Conservation (phyloP, 2,797 vertebrate species). For the Gorsachius magnificus region DNA sequence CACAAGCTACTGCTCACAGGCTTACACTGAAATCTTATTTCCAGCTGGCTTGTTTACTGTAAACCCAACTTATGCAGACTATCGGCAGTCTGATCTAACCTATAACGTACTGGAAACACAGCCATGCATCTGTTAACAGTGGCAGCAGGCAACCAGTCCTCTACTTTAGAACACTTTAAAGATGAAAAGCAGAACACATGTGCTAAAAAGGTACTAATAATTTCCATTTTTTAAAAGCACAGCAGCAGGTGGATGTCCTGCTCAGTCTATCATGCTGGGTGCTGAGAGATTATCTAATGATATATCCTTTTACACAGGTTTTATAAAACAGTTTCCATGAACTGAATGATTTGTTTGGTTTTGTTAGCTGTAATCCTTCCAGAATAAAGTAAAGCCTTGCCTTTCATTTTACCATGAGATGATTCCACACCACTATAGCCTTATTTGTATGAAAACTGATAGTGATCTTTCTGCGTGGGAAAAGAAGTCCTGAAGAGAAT, state of each 20-base stretch:
- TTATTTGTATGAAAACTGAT: not conserved
- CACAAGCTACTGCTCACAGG: rapidly evolving
- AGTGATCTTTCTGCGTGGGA: not conserved
- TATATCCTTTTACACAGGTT: not conserved
- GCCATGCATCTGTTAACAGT: not conserved
- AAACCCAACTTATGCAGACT: not conserved
- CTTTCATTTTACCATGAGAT: not conserved
- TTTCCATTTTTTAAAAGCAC: not conserved
- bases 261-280: not conserved
- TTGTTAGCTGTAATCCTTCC: not conserved
- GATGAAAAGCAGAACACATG: not conserved
- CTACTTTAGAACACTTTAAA: not conserved
- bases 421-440: not conserved
- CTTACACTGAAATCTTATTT: not conserved
- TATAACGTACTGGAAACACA: not conserved
- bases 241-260: not conserved
- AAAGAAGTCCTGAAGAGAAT: not conserved
- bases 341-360: not conserved
- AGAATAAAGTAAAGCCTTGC: not conserved
- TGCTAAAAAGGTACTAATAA: not conserved
- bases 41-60: not conserved
- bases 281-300: not conserved
- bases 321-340: not conserved
- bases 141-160: not conserved
- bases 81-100: not conserved